These are phyloP conservation scores for Tangara arthus DNA, from an alignment of 2,797 vertebrate genomes.

Conservation along the genomic window DNA sequence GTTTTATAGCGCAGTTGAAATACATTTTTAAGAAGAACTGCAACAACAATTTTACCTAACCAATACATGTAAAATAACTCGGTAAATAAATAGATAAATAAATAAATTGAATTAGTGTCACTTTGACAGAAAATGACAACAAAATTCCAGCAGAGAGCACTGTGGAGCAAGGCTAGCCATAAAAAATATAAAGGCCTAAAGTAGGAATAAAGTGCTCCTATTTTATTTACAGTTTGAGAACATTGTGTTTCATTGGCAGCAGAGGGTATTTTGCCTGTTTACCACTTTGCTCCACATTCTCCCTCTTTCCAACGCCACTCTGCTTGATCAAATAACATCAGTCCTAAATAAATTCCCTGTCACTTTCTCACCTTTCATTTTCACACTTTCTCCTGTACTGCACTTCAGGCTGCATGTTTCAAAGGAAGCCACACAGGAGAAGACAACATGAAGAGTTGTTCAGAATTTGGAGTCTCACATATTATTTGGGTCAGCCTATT, in stretches of 20 bases:
- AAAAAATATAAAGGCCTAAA: not conserved
- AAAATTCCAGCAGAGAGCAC: slow-evolving; percentile 72
- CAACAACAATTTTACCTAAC: not conserved
- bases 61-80: not conserved
- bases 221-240: not conserved
- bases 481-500: not conserved
- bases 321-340: not conserved
- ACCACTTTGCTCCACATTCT: not conserved
- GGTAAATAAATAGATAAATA: not conserved
- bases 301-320: not conserved
- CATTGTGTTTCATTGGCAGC: not conserved
- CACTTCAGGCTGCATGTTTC: not conserved
- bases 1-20: not conserved
- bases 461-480: not conserved
- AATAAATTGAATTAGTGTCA: not conserved
- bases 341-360: not conserved
- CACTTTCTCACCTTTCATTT: not conserved
- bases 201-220: not conserved
- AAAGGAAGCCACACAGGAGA: not conserved
- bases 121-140: not conserved
- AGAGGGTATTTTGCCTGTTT: not conserved
- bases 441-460: not conserved
- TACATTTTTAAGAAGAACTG: not conserved
- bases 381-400: not conserved
- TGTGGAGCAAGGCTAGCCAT: slow-evolving; percentile 23